Conservation (phyloP, 2,113 vertebrate species). For the Condylura cristata region DNA sequence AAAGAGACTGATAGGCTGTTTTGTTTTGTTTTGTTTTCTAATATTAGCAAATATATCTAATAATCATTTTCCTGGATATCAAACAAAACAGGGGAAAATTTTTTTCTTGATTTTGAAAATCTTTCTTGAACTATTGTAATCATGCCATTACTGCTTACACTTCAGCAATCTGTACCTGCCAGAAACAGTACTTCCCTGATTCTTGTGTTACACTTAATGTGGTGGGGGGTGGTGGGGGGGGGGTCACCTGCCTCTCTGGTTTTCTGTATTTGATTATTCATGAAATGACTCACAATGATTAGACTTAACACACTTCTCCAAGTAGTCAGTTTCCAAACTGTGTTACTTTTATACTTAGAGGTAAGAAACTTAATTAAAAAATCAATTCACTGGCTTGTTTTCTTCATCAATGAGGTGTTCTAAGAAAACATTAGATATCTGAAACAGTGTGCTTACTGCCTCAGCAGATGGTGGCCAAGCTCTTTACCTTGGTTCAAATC, state of each 20-base stretch:
- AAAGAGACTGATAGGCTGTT: not conserved
- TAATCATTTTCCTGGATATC: not conserved
- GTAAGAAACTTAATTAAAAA: not conserved
- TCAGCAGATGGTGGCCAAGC: not conserved
- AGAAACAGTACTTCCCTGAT: not conserved
- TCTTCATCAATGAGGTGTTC: not conserved
- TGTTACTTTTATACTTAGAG: not conserved
- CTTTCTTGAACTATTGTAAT: not conserved
- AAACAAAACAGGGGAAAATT: not conserved
- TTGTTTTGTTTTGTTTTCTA: not conserved
- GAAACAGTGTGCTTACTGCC: not conserved
- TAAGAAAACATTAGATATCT: not conserved
- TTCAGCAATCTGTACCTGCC: not conserved
- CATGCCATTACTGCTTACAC: not conserved
- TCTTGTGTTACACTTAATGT: not conserved
- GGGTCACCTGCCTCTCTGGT: not conserved
- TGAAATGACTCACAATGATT: not conserved
- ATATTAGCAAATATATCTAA: not conserved
- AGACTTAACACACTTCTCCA: not conserved
- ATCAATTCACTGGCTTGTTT: not conserved
- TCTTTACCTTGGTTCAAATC: not conserved
- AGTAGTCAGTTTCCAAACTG: not conserved
- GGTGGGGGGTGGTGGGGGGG: accelerated
- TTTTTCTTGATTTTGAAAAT: not conserved
- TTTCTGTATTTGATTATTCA: not conserved